Evolutionary conservation across 2,113 vertebrate species (phyloP), one percentile per base, ranked within the genome.

Genomic region (Hemiprocne comata): DNA sequence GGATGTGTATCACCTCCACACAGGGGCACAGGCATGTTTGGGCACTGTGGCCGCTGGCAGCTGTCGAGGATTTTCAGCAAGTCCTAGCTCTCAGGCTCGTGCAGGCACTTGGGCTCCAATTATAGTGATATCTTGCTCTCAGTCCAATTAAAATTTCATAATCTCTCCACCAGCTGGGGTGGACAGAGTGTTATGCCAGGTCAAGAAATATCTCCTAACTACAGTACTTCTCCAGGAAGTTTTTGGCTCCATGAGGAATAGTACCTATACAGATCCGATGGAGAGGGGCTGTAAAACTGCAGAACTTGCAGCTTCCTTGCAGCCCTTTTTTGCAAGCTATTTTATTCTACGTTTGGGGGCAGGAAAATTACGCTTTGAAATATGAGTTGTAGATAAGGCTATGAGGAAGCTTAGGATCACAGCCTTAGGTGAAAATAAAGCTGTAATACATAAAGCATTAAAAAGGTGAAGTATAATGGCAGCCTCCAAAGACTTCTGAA

Each of bases 61-160:
- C 82, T 86, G 53, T 90, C 16, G 11, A 89, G 65, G 93, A 85
- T 95, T 95, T 95, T 89, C 87, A 94, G 75, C 89, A 76, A 29
- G 74, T 90, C 81, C 42, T 85, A 50, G 75, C 82, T 96, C 87
- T 81, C 7, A 13, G 95, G 91, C 89, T 97, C 4, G 0, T 60
- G 67, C 61, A 88, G 93, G 87, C 97, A 96, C 96, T 96, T 95
- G 94, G 96, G 96, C 93, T 95, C 97, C 96, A 97, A 97, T 97
- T 97, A 97, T 91, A 97, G 95, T 95, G 94, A 94, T 96, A 97
- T 96, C 95, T 97, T 96, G 97, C 96, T 97, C 94, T 97, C 95
- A 95, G 96, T 93, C 93, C 96, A 97, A 97, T 97, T 97, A 97
- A 97, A 97, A 97, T 97, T 97, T 97, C 91, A 97, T 97, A 91